A percentile compares a stretch with the other conserved stretches of the same genome.
Evolutionary conservation across 2,888 invertebrate genomes (phyloP).

Genomic region (Cacoxenus indagator): DNA sequence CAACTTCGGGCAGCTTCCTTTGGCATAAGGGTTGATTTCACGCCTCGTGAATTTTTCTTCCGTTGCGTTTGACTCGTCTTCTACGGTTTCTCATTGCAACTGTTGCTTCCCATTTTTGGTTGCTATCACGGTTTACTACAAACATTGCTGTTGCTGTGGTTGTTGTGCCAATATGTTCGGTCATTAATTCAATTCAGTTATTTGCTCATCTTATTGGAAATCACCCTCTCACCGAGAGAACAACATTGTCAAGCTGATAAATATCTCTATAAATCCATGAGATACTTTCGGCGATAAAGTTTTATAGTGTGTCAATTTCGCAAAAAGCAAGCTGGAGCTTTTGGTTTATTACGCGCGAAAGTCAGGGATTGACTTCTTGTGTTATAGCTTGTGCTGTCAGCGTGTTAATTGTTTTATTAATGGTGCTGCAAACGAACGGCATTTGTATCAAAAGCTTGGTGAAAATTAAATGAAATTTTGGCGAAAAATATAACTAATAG

Average conservation of each 20-base stretch:
- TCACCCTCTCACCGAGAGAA: not conserved
- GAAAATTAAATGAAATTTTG: too few relatives aligned
- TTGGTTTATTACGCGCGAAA: not conserved
- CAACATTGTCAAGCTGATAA: not conserved
- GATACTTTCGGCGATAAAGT: constrained; percentile 3
- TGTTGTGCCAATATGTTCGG: constrained; percentile 51
- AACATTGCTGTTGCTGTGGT: not conserved
- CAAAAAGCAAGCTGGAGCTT: not conserved
- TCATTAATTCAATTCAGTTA: constrained; percentile 60
- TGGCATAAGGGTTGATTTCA: constrained; percentile 17
- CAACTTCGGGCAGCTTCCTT: not conserved
- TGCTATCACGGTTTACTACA: not conserved
- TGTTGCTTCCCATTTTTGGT: constrained; percentile 9
- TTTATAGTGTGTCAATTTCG: constrained; percentile 18
- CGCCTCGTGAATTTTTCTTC: not conserved
- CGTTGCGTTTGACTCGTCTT: not conserved
- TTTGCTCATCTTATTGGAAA: constrained; percentile 38
- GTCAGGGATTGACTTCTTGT: too few relatives aligned
- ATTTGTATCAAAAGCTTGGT: too few relatives aligned
- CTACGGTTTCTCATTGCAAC: not conserved
- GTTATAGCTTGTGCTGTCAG: constrained; percentile 10
- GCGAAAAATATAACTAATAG: too few relatives aligned
- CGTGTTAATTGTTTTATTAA: constrained; percentile 9
- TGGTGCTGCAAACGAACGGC: not conserved
- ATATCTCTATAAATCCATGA: not conserved